phyloP scores from a whole-genome alignment of 2,797 vertebrate species.

The Hylomyscus alleni region DNA sequence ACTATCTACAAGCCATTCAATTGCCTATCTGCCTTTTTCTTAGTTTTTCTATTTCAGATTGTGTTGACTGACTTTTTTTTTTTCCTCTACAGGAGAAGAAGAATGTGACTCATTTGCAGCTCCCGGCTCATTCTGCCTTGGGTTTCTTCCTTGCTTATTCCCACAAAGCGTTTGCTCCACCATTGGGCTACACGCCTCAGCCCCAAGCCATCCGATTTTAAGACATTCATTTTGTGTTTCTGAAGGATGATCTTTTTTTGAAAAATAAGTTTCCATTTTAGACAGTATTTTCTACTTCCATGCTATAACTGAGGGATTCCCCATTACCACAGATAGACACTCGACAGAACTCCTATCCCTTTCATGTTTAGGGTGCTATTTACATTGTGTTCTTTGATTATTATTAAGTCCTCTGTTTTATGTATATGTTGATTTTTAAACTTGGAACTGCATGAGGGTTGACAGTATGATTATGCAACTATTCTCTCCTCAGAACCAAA shows the following conservation, averaged over 20 bases:
- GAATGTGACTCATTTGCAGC: not conserved
- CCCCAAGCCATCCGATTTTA: not conserved
- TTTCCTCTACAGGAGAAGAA: constrained; percentile 9
- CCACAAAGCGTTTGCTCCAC: not conserved
- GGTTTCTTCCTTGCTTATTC: not conserved
- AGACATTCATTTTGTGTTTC: not conserved
- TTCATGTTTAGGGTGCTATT: not conserved
- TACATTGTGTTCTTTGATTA: not conserved
- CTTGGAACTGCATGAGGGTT: not conserved
- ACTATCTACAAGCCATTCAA: not conserved
- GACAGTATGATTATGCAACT: not conserved
- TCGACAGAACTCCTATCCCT: not conserved
- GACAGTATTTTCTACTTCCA: not conserved
- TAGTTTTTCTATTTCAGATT: constrained; percentile 2
- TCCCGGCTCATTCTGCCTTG: not conserved
- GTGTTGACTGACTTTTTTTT: constrained; percentile 2
- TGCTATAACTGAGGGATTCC: not conserved
- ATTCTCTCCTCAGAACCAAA: constrained; percentile 20
- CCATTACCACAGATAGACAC: not conserved
- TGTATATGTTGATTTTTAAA: constrained; percentile 49
- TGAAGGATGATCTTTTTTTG: not conserved
- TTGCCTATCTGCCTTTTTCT: not conserved
- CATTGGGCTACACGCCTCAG: not conserved
- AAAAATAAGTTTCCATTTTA: not conserved
- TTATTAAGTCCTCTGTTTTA: not conserved